These are phyloP conservation scores for Papilio helenus DNA, from an alignment of 1,140 invertebrate species.

Conservation along the genomic window DNA sequence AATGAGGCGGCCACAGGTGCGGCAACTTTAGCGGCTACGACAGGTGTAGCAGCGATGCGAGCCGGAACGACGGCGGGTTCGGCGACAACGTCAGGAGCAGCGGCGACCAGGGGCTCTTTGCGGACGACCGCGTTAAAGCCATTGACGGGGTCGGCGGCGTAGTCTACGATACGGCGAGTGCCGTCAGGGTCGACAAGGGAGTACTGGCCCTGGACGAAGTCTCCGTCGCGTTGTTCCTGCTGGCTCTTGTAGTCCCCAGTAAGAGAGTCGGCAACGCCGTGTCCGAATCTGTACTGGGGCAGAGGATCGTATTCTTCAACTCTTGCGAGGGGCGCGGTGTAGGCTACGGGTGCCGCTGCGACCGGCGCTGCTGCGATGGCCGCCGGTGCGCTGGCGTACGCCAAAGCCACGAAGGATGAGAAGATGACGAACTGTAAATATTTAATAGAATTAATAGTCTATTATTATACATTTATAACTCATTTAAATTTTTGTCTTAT, in stretches of 20 bases:
- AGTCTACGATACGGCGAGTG: conserved; percentile 83
- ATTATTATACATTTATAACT: neutral
- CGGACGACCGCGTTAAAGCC: conserved; percentile 85
- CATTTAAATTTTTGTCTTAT: neutral
- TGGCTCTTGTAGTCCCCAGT: conserved; percentile 86
- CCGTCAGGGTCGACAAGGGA: conserved; percentile 85
- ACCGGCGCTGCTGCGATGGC: conserved; percentile 67
- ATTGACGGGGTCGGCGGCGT: conserved; percentile 84
- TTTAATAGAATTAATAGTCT: conserved; percentile 34
- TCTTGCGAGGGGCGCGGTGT: conserved; percentile 63
- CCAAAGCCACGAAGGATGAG: conserved; percentile 67
- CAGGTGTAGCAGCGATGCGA: conserved; percentile 47
- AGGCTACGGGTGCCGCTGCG: conserved; percentile 56
- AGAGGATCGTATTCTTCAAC: conserved; percentile 84
- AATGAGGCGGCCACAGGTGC: conserved; percentile 45
- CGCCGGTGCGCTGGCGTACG: conserved; percentile 65
- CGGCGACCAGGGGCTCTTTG: conserved; percentile 70
- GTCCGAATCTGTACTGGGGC: conserved; percentile 85
- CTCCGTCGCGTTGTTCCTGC: conserved; percentile 85
- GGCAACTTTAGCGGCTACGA: conserved; percentile 36
- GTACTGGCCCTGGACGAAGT: conserved; percentile 84
- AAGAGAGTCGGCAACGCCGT: conserved; percentile 84
- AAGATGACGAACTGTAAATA: conserved; percentile 70
- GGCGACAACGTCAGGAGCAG: conserved; percentile 67
- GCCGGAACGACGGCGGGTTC: conserved; percentile 61